Conservation (phyloP, 2,113 vertebrate species). For the Aspiorhynchus laticeps region DNA sequence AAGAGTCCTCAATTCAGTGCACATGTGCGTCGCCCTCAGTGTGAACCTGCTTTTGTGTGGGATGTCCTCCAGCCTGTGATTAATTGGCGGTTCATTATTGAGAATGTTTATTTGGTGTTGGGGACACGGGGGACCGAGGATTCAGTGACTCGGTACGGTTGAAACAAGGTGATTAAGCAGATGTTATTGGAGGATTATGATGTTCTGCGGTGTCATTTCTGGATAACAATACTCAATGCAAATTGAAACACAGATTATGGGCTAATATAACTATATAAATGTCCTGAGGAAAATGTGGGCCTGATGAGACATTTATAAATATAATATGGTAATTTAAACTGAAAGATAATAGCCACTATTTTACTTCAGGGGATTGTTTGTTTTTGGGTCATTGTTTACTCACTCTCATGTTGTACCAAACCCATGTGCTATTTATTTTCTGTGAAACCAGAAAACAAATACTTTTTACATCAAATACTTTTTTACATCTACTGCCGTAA, state of each 20-base stretch:
- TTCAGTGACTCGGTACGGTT: slow-evolving; percentile 1
- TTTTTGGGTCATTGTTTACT: neutral
- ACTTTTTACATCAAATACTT: neutral
- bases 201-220: slow-evolving; percentile 24
- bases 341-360: neutral
- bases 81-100: slow-evolving; percentile 46
- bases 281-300: neutral
- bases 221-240: slow-evolving; percentile 8
- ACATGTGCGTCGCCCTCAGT: neutral
- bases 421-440: neutral
- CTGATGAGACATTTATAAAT: neutral
- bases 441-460: neutral
- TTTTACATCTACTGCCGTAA: too few relatives aligned
- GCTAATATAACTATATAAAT: slow-evolving; percentile 31
- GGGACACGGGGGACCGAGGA: slow-evolving; percentile 19
- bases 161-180: slow-evolving; percentile 25
- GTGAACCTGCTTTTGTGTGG: slow-evolving; percentile 29
- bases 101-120: slow-evolving; percentile 40
- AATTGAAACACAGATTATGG: slow-evolving; percentile 26
- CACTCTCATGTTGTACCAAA: neutral
- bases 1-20: slow-evolving; percentile 7
- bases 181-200: slow-evolving; percentile 31
- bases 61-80: slow-evolving; percentile 34
- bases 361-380: neutral
- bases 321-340: slow-evolving; percentile 14